Evolutionary conservation across 1,140 invertebrate genomes (phyloP).

Genomic region (Drosophila quadrilineata): DNA sequence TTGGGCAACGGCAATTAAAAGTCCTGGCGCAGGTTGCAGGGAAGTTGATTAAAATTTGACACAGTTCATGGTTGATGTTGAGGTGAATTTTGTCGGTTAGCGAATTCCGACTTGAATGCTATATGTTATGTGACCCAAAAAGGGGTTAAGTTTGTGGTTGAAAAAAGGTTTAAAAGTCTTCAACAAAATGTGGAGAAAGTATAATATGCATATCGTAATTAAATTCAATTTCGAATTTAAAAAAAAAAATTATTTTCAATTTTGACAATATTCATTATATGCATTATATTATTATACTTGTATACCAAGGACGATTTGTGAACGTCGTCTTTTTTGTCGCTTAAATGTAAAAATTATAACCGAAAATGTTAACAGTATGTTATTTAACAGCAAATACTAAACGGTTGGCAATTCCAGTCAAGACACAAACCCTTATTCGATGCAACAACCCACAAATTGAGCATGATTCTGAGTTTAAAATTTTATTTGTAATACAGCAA

Average conservation of each 20-base stretch:
- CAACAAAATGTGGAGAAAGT: no score
- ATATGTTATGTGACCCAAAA: conserved; percentile 41
- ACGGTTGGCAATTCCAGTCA: conserved; percentile 17
- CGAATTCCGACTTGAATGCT: conserved; percentile 4
- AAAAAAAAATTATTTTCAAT: no score
- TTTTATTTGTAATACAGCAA: no score
- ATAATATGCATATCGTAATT: no score
- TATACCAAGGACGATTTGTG: no score
- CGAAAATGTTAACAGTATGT: no score
- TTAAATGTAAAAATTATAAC: no score
- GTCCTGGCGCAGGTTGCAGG: conserved; percentile 34
- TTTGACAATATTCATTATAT: no score
- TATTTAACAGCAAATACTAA: background rate
- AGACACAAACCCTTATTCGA: background rate
- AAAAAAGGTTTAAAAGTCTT: conserved; percentile 32
- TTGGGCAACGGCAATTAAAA: conserved; percentile 34
- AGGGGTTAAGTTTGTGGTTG: conserved; percentile 57
- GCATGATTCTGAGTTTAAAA: no score
- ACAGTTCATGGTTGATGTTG: conserved; percentile 49
- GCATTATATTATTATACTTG: background rate
- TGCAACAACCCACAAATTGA: no score
- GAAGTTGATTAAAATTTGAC: conserved; percentile 75
- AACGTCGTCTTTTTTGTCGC: no score
- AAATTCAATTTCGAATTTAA: no score
- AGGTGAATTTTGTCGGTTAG: conserved; percentile 4